Evolutionary conservation across 2,797 vertebrate genomes (phyloP).

Genomic region (Peromyscus eremicus): DNA sequence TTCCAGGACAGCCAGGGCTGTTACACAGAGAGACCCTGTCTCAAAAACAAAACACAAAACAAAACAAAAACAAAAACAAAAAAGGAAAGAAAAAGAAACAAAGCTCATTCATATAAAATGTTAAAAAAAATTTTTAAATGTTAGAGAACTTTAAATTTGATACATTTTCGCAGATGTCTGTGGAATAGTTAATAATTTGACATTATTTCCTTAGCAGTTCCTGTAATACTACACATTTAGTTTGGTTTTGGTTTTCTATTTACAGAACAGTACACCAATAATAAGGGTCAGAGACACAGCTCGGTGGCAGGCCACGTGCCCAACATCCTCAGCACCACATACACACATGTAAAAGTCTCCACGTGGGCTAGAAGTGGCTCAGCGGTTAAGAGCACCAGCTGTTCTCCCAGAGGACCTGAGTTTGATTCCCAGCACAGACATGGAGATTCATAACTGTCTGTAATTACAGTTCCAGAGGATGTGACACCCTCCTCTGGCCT

Average conservation of each 20-base stretch:
- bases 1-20: no score
- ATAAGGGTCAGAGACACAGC: background rate
- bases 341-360: background rate
- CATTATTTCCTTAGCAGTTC: slow-evolving; percentile 48
- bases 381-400: background rate
- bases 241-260: background rate
- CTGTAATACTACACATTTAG: background rate
- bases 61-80: no score
- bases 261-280: slow-evolving; percentile 19
- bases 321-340: background rate
- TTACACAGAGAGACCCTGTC: no score
- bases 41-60: no score
- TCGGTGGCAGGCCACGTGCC: background rate
- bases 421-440: background rate
- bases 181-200: slow-evolving; percentile 7
- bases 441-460: background rate
- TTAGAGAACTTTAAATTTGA: background rate
- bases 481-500: background rate
- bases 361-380: background rate
- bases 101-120: background rate
- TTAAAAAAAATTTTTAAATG: background rate
- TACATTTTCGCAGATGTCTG: slow-evolving; percentile 40
- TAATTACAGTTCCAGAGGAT: background rate
- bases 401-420: background rate
- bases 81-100: background rate